A percentile compares a stretch with the other conserved stretches of the same genome.
These are phyloP conservation scores for Pristionchus arcanus DNA, from an alignment of 2,888 invertebrate species.

Conservation along the genomic window DNA sequence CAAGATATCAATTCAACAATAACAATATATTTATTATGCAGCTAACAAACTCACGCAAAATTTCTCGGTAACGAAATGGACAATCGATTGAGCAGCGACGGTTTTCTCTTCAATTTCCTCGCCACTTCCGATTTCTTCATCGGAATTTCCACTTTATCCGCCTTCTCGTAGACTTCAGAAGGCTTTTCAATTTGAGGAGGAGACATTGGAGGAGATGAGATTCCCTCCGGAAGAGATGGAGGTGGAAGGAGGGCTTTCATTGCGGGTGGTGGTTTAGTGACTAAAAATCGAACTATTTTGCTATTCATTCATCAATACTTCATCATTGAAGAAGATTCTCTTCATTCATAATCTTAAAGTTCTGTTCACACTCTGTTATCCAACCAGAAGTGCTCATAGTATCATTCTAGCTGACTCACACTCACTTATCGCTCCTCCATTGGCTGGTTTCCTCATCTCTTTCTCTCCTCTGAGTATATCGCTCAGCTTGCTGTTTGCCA, in stretches of 20 bases:
- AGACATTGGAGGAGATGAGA: constrained; percentile 57
- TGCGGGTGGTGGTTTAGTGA: neutral
- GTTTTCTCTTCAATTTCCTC: constrained; percentile 55
- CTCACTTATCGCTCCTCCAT: neutral
- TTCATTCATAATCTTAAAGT: too few relatives aligned
- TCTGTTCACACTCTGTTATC: too few relatives aligned
- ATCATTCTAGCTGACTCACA: neutral
- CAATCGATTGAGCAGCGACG: constrained; percentile 14
- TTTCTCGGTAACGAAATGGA: constrained; percentile 51
- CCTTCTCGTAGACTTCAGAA: constrained; percentile 29
- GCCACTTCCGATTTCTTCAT: constrained; percentile 63
- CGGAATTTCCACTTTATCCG: constrained; percentile 60
- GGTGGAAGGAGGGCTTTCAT: neutral
- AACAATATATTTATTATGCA: too few relatives aligned
- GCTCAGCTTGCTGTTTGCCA: constrained; percentile 25
- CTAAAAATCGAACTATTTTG: neutral
- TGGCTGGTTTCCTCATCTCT: constrained; percentile 18
- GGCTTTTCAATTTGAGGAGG: constrained; percentile 31
- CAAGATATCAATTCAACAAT: too few relatives aligned
- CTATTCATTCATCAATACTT: neutral
- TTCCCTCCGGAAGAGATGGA: neutral
- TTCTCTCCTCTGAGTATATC: neutral
- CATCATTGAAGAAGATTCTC: too few relatives aligned
- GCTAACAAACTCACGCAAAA: constrained; percentile 15
- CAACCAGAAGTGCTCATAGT: too few relatives aligned